Evolutionary conservation across 2,113 vertebrate species (phyloP), one percentile per base, ranked within the genome.

Genomic region (Ranitomeya imitator): DNA sequence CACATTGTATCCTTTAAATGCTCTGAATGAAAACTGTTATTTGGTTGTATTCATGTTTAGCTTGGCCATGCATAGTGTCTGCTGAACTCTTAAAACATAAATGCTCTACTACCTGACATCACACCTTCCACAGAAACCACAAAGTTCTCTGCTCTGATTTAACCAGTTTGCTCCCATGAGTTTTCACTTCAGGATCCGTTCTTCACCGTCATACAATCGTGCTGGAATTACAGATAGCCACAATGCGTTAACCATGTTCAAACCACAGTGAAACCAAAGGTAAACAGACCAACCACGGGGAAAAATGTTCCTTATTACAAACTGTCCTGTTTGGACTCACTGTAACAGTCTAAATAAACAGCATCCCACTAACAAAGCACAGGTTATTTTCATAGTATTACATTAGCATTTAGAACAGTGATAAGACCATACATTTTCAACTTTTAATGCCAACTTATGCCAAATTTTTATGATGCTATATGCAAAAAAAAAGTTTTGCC

Each of bases 1-100:
- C 80, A 88, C 87, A 88, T 88, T 76, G 69, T 84, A 81, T 88
- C 57, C 87, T 31, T 88, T 88, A 21, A 83, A 88, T 23, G 57
- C 80, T 83, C 80, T 88, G 81, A 88, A 83, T 88, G 14, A 78
- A 88, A 55, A 63, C 57, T 51, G 57, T 88, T 83, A 88, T 88
- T 88, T 88, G 59, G 80, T 83, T 45, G 37, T 65, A 65, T 83
- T 82, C n/a, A 45, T 77, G 86, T 88, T 83, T 88, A 26, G 67
- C 16, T 88, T 83, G 79, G 86, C 86, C 69, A 61, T 74, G 67
- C 21, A 15, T 26, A 19, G 37, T 83, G 86, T 83, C 86, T 88
- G 86, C 67, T 63, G 79, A 76, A 83, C 79, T 73, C 67, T 82
- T 82, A 82, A 16, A 83, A 77, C 87, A 88, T 63, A 26, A 77